Evolutionary conservation across 2,797 vertebrate genomes (phyloP), one percentile per base, ranked within the genome.

Genomic region (Alauda arvensis): DNA sequence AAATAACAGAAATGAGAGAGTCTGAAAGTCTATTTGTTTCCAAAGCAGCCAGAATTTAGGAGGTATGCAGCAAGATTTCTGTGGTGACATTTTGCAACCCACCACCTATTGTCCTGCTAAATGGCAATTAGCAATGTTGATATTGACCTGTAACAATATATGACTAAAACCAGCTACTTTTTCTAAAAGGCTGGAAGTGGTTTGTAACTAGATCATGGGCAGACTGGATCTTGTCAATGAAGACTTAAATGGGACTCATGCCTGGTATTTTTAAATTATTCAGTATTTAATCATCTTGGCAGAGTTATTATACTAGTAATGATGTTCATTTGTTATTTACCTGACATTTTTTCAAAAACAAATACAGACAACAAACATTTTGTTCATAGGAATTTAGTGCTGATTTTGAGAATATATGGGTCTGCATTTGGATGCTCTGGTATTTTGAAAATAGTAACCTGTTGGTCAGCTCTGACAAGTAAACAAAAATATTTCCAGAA

Each of bases 261-360:
- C 18, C 42, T 33, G 39, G 8, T 80, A 48, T 66, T 93, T 84
- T 52, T 86, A 62, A 59, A 74, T 93, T 90, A 88, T 83, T 91
- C 40, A 82, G 37, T 52, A 48, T 60, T 92, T 48, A 74, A 7
- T 92, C 70, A 88, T 78, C 16, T n/a, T 78, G 59, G 66, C 33
- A 81, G 46, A 67, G 10, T 78, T 87, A 61, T 56, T 34, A 75
- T 62, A 29, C n/a, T 89, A 77, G 42, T 91, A 91, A 92, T 92
- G 25, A 69, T 90, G 33, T 51, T 90, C 9, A 60, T 90, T 89
- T 87, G 40, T 84, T 82, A 65, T 60, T 51, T 42, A 34, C 18
- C 48, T 51, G 77, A 24, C 24, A 85, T 37, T n/a, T 90, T 66
- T 87, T 87, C 71, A 51, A 57, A 79, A 89, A 39, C 18, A 55